These are phyloP conservation scores for Caenorhabditis doughertyi DNA, from an alignment of 2,888 invertebrate species.

Conservation along the genomic window DNA sequence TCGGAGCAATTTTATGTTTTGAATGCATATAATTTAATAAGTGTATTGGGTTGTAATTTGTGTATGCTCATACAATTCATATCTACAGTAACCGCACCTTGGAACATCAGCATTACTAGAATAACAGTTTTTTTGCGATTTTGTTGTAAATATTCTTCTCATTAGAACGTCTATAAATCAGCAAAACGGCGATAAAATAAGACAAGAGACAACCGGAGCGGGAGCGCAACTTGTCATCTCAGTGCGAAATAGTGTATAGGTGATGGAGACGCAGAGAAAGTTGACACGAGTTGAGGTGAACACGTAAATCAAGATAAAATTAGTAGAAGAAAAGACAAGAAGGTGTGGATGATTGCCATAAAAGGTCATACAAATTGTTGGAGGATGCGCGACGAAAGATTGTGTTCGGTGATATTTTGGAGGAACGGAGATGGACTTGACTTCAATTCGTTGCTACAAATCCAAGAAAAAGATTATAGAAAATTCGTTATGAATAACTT, in stretches of 20 bases:
- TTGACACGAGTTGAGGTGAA: slow-evolving; percentile 52
- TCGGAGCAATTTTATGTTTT: too few relatives aligned
- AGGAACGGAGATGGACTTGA: slow-evolving; percentile 6
- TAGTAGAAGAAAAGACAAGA: slow-evolving; percentile 7
- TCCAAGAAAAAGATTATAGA: neutral
- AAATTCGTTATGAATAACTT: neutral
- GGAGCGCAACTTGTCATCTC: slow-evolving; percentile 39
- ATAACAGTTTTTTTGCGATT: neutral
- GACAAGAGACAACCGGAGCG: slow-evolving; percentile 29
- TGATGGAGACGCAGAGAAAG: slow-evolving; percentile 7
- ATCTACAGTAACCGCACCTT: neutral
- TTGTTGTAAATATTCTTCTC: slow-evolving; percentile 3
- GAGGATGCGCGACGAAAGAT: slow-evolving; percentile 18
- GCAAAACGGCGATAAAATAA: slow-evolving; percentile 60
- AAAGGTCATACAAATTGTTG: slow-evolving; percentile 60
- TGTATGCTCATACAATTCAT: too few relatives aligned
- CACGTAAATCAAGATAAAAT: slow-evolving; percentile 63
- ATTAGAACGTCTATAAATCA: slow-evolving; percentile 50
- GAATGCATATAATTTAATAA: too few relatives aligned
- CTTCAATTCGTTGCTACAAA: neutral
- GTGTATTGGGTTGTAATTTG: neutral
- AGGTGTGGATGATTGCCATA: slow-evolving; percentile 61
- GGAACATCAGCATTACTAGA: too few relatives aligned
- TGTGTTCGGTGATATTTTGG: slow-evolving; percentile 35
- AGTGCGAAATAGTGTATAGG: neutral